These are phyloP conservation scores for Dicrostonyx torquatus DNA, from an alignment of 2,797 vertebrate species.

Conservation along the genomic window DNA sequence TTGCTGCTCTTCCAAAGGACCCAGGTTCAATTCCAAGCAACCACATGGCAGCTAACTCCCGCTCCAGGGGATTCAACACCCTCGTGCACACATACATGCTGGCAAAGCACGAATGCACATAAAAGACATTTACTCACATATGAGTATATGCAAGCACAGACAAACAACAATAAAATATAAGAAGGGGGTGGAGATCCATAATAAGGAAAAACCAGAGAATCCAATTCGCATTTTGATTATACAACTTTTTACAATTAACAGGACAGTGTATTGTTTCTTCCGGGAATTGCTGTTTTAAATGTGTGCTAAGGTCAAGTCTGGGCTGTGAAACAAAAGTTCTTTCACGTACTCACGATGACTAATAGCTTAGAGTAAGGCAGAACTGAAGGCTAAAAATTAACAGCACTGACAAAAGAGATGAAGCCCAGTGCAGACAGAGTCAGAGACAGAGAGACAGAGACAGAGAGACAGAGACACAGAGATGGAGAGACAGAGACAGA, in stretches of 20 bases:
- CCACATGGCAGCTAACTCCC: too few relatives aligned
- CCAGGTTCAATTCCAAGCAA: too few relatives aligned
- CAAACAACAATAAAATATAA: neutral
- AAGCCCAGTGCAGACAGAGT: neutral
- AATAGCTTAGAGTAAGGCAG: neutral
- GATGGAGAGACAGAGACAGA: neutral
- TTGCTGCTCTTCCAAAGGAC: too few relatives aligned
- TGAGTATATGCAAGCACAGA: neutral
- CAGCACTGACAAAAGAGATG: neutral
- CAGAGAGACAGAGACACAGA: neutral
- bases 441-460: neutral
- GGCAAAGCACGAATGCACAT: too few relatives aligned
- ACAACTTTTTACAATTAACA: neutral
- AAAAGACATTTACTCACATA: neutral
- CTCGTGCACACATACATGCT: too few relatives aligned
- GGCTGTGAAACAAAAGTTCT: constrained; percentile 40
- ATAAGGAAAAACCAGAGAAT: neutral
- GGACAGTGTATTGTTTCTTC: neutral
- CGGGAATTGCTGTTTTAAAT: constrained; percentile 3
- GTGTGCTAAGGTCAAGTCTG: neutral
- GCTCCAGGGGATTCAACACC: too few relatives aligned
- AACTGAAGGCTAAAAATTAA: neutral
- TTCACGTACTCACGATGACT: neutral
- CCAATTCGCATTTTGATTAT: neutral
- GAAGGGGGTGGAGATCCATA: neutral